These are phyloP conservation scores for Caradrina clavipalpis DNA, from an alignment of 2,888 invertebrate genomes.

Conservation along the genomic window DNA sequence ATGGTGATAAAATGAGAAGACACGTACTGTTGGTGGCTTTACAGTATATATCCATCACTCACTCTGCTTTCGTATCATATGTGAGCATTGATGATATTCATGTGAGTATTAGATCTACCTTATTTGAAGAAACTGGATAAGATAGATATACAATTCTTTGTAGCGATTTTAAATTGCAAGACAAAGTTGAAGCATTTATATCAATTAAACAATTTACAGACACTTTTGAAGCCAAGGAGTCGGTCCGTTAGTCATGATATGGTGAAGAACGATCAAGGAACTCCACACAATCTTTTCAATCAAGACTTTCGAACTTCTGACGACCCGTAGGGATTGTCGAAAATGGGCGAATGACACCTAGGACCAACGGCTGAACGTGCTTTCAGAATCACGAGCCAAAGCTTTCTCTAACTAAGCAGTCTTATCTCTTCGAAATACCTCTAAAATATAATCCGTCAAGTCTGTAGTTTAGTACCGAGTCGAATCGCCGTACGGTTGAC, in stretches of 20 bases:
- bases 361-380: too few species aligned
- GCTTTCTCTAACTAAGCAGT: background rate
- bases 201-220: background rate
- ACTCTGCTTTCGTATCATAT: constrained; percentile 38
- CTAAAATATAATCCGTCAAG: constrained; percentile 18
- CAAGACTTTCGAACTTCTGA: too few species aligned
- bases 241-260: background rate
- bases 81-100: constrained; percentile 38
- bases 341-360: too few species aligned
- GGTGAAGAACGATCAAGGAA: background rate
- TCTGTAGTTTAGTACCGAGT: constrained; percentile 22
- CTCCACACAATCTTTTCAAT: background rate
- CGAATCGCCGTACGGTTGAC: constrained; percentile 55
- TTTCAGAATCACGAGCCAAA: too few species aligned
- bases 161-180: background rate
- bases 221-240: background rate
- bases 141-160: background rate
- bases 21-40: constrained; percentile 41
- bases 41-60: constrained; percentile 36
- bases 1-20: constrained; percentile 55
- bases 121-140: background rate
- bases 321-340: too few species aligned
- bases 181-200: background rate
- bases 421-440: background rate
- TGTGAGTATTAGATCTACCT: constrained; percentile 43